phyloP scores from a whole-genome alignment of 2,113 vertebrate genomes.

The Todiramphus chloris region DNA sequence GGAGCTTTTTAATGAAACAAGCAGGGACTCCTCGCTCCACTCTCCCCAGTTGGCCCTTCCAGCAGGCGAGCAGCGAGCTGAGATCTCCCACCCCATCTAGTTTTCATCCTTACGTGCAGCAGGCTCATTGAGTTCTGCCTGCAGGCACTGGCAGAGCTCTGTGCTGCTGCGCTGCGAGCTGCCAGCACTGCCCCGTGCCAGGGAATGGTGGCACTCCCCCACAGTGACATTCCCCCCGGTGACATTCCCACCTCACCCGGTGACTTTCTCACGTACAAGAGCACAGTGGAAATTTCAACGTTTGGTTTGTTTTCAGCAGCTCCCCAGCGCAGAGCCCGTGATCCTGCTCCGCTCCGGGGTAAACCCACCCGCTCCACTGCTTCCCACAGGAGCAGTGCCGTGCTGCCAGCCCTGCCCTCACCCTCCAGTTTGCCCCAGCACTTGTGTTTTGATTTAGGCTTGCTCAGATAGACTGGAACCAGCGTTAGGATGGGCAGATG shows the following conservation, averaged over 20 bases:
- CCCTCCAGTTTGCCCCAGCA: neutral
- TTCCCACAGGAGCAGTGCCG: neutral
- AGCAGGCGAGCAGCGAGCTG: neutral
- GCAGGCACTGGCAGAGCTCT: neutral
- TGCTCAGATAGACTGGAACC: neutral
- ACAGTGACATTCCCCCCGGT: neutral
- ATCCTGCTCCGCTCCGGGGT: accelerated
- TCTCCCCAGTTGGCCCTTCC: neutral
- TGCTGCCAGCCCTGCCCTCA: accelerated
- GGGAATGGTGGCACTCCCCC: no score
- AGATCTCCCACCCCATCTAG: neutral
- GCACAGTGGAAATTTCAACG: accelerated
- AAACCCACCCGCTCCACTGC: neutral
- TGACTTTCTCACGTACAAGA: accelerated
- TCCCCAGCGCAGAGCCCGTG: neutral
- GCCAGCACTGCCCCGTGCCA: neutral
- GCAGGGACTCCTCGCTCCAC: accelerated
- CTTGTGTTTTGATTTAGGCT: neutral
- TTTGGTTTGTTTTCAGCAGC: accelerated
- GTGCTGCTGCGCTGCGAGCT: neutral
- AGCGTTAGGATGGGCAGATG: neutral
- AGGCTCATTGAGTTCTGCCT: accelerated
- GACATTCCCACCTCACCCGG: neutral
- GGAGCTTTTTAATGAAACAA: neutral
- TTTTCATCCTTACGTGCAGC: accelerated